Evolutionary conservation across 2,113 vertebrate species (phyloP), one percentile per base, ranked within the genome.

Genomic region (Bambusicola thoracicus): DNA sequence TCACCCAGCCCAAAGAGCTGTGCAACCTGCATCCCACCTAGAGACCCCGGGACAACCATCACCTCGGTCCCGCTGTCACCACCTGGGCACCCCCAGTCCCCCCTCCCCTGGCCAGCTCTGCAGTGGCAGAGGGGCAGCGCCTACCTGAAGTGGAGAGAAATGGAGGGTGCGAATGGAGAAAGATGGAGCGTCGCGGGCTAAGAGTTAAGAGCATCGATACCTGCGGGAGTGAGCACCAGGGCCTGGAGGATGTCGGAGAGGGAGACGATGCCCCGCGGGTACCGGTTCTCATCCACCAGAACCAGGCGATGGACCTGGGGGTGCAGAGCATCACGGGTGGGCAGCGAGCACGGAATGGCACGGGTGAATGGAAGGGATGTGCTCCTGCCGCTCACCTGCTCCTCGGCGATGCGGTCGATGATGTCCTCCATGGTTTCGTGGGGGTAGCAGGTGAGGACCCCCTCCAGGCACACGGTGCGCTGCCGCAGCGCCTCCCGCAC

Each of bases 191-290:
- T 75, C 93, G 49, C 4, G 3, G 92, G 61, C 97, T 98, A 99
- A 94, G 98, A 98, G 89, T 98, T 92, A 95, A 99, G 98, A 91
- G 98, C 98, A 21, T 99, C 98, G 21, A 99, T 99, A 84, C 99
- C 99, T 94, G 99, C 98, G 1, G 99, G 99, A 86, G 98, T 98
- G 95, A 99, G 98, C 76, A 99, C 98, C 96, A 99, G 97, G 11
- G 98, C 99, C 98, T 99, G 99, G 87, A 99, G 99, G 85, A 99
- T 98, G 98, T 99, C 99, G 0, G 99, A 99, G 63, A 99, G 98
- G 68, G 99, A 99, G 89, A 99, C 75, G 79, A 99, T 99, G 36
- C 99, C 99, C 93, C 92, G 98, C 2, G 99, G 98, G 81, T 98
- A 88, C 25, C 94, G 97, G 30, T 97, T 96, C 91, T 98, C 98